phyloP scores from a whole-genome alignment of 2,113 vertebrate genomes.

The Megaceryle torquata region DNA sequence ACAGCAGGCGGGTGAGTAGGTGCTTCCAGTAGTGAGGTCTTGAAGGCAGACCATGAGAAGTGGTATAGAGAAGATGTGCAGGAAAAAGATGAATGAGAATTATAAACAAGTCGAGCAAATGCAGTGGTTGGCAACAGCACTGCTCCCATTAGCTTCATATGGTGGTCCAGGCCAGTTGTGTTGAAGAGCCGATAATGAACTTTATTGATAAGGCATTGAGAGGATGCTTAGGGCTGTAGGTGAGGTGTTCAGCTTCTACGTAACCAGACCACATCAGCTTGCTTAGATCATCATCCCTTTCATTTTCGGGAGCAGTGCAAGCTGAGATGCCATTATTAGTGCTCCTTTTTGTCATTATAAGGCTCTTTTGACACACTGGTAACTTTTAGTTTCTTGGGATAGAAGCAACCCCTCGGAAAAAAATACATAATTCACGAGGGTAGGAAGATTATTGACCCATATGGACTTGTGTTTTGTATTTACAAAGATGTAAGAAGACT shows the following conservation, averaged over 20 bases:
- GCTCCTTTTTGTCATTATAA: background rate
- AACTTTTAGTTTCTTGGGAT: background rate
- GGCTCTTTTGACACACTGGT: background rate
- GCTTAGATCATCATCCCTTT: background rate
- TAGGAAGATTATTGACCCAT: background rate
- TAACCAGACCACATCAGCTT: background rate
- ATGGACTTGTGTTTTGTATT: fast-evolving
- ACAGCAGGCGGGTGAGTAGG: background rate
- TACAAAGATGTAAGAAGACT: background rate
- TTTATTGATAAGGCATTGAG: background rate
- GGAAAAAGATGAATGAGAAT: background rate
- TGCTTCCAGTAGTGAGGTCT: background rate
- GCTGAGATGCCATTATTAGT: background rate
- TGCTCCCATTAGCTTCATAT: background rate
- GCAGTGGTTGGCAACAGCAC: background rate
- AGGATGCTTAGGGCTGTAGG: background rate
- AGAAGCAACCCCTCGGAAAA: background rate
- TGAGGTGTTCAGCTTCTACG: background rate
- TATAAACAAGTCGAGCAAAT: background rate
- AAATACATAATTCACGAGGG: background rate
- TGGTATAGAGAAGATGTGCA: background rate
- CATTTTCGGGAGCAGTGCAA: background rate
- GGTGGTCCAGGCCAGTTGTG: background rate
- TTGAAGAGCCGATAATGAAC: background rate
- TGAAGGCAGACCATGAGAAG: background rate